Conservation (phyloP, 2,888 invertebrate species). For the Hydropsyche betteni region DNA sequence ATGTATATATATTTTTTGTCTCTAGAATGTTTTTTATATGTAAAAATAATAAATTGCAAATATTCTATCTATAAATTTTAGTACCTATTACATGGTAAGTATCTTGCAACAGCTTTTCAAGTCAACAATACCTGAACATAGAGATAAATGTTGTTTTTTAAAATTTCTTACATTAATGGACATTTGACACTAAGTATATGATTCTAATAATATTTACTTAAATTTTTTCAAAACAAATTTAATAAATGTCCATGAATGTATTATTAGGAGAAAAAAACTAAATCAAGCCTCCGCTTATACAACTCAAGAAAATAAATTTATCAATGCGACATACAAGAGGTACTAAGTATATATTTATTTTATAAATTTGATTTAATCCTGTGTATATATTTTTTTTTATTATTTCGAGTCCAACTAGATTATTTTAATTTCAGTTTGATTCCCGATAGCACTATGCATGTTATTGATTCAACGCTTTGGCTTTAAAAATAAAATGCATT, state of each 20-base stretch:
- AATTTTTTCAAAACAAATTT: too few relatives aligned
- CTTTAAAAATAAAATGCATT: neutral
- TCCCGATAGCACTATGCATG: constrained; percentile 11
- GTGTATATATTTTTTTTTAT: neutral
- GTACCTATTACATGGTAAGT: too few relatives aligned
- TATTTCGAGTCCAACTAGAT: neutral
- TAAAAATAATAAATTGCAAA: too few relatives aligned
- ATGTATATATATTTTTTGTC: too few relatives aligned
- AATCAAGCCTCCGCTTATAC: too few relatives aligned
- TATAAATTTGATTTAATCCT: neutral
- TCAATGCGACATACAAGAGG: neutral
- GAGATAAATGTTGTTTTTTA: neutral
- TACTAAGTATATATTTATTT: neutral
- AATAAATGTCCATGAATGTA: constrained; percentile 5
- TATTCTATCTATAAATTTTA: too few relatives aligned
- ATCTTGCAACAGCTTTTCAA: too few relatives aligned
- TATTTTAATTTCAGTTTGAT: constrained; percentile 6
- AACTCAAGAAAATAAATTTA: too few relatives aligned
- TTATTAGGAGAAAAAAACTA: neutral
- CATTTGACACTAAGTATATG: neutral
- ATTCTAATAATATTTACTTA: too few relatives aligned
- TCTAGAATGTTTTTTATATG: too few relatives aligned
- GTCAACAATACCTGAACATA: too few relatives aligned
- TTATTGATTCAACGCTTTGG: neutral
- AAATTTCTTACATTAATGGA: neutral